Percentiles rank a stretch among this genome's conserved stretches.
These are phyloP conservation scores for Paramisgurnus dabryanus DNA, from an alignment of 2,113 vertebrate genomes.

Conservation along the genomic window DNA sequence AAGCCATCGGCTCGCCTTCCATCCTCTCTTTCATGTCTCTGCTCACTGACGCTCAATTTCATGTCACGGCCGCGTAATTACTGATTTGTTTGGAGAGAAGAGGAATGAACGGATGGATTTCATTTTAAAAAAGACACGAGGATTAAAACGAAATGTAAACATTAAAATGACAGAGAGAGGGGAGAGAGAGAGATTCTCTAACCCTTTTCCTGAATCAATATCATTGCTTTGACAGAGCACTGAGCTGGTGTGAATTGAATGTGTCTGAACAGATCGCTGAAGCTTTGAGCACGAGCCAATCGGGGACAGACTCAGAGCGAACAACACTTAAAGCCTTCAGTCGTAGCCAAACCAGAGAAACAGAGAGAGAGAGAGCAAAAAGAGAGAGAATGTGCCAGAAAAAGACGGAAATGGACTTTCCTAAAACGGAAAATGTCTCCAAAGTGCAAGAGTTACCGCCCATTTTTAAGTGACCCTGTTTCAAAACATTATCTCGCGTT, in stretches of 20 bases:
- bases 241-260: conserved; percentile 53
- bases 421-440: too few relatives aligned
- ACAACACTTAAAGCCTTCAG: conserved; percentile 59
- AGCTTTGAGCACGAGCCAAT: conserved; percentile 51
- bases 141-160: conserved; percentile 54
- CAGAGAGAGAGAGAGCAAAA: conserved; percentile 8
- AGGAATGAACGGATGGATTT: conserved; percentile 37
- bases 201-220: conserved; percentile 54
- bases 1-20: conserved; percentile 49
- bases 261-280: conserved; percentile 54
- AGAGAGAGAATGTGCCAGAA: conserved; percentile 16
- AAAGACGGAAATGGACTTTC: conserved; percentile 46
- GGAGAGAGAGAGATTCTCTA: conserved; percentile 15
- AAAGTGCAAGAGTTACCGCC: too few relatives aligned
- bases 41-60: conserved; percentile 44
- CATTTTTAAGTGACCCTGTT: too few relatives aligned
- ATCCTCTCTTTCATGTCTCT: conserved; percentile 49
- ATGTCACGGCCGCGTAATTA: conserved; percentile 52
- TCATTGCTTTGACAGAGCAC: conserved; percentile 53
- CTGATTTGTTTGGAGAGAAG: conserved; percentile 40
- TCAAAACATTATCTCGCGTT: too few relatives aligned
- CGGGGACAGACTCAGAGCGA: conserved; percentile 50
- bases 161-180: conserved; percentile 44
- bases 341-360: conserved; percentile 39
- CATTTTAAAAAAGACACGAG: conserved; percentile 42